These are phyloP conservation scores for Hyperoplus lanceolatus DNA, from an alignment of 2,797 vertebrate genomes.

Conservation along the genomic window DNA sequence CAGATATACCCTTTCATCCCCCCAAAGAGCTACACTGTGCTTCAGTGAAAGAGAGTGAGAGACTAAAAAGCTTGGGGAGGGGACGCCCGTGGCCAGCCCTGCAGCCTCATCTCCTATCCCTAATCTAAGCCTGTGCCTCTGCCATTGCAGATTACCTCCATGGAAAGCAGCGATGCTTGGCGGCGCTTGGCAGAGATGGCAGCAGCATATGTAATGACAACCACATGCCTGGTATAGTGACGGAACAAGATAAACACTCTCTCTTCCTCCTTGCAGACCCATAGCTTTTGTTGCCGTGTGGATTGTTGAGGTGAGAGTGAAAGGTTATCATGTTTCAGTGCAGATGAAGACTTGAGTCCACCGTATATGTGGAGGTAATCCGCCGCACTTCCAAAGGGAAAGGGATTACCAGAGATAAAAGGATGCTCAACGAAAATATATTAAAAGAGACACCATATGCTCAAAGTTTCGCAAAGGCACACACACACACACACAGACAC, in stretches of 20 bases:
- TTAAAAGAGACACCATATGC: slow-evolving; percentile 34
- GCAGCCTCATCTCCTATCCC: slow-evolving; percentile 65
- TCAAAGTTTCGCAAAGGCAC: slow-evolving; percentile 16
- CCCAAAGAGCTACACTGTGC: slow-evolving; percentile 68
- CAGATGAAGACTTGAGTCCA: slow-evolving; percentile 37
- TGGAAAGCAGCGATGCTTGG: slow-evolving; percentile 67
- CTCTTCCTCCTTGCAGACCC: slow-evolving; percentile 2
- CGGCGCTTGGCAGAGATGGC: slow-evolving; percentile 59
- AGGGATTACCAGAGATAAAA: slow-evolving; percentile 61
- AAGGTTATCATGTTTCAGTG: slow-evolving; percentile 36
- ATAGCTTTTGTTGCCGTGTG: not conserved
- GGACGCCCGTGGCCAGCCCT: slow-evolving; percentile 72
- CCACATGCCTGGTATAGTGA: slow-evolving; percentile 44
- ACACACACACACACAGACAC: not conserved
- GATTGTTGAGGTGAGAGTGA: slow-evolving; percentile 32
- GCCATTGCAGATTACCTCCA: slow-evolving; percentile 73
- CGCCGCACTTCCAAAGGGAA: slow-evolving; percentile 39
- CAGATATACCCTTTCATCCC: slow-evolving; percentile 69
- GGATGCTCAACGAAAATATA: slow-evolving; percentile 48
- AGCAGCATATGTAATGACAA: slow-evolving; percentile 68
- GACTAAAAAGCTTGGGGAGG: slow-evolving; percentile 75
- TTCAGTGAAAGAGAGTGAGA: slow-evolving; percentile 70
- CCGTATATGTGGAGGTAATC: slow-evolving; percentile 38
- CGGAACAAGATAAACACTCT: slow-evolving; percentile 62
- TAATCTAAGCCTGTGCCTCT: slow-evolving; percentile 64